Evolutionary conservation across 2,113 vertebrate genomes (phyloP).

Genomic region (Pavo muticus): DNA sequence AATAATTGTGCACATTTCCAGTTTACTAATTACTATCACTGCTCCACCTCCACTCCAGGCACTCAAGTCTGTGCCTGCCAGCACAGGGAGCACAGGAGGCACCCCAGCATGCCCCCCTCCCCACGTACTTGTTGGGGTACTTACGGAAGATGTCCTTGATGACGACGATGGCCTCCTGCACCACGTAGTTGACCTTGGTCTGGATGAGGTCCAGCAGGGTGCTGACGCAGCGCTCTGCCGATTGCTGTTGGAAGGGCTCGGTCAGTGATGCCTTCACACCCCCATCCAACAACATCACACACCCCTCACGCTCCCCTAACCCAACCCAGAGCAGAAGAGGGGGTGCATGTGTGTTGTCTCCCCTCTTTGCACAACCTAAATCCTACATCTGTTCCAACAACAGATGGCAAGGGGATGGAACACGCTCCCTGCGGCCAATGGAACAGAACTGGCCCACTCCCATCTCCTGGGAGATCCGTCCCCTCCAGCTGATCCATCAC

Average conservation of each 20-base stretch:
- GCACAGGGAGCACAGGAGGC: neutral
- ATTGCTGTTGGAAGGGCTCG: slow-evolving; percentile 82
- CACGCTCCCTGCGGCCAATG: accelerated
- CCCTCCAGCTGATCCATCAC: neutral
- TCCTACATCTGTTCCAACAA: neutral
- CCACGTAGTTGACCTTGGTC: slow-evolving; percentile 98
- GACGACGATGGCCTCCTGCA: slow-evolving; percentile 98
- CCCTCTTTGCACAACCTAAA: neutral
- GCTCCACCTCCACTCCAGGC: neutral
- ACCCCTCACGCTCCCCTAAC: neutral
- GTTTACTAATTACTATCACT: neutral
- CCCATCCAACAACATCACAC: neutral
- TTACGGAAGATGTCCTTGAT: slow-evolving; percentile 99
- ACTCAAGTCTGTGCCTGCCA: neutral
- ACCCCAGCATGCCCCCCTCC: accelerated
- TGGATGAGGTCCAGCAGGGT: slow-evolving; percentile 96
- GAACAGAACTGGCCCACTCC: neutral
- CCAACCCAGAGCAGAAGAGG: accelerated
- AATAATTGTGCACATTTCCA: neutral
- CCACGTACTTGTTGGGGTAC: slow-evolving; percentile 97
- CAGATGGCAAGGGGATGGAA: neutral
- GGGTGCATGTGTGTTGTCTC: accelerated
- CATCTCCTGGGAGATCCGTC: neutral
- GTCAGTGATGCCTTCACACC: accelerated
- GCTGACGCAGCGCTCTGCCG: slow-evolving; percentile 96